These are phyloP conservation scores for Mastomys natalensis DNA, from an alignment of 2,113 vertebrate species.

Conservation along the genomic window DNA sequence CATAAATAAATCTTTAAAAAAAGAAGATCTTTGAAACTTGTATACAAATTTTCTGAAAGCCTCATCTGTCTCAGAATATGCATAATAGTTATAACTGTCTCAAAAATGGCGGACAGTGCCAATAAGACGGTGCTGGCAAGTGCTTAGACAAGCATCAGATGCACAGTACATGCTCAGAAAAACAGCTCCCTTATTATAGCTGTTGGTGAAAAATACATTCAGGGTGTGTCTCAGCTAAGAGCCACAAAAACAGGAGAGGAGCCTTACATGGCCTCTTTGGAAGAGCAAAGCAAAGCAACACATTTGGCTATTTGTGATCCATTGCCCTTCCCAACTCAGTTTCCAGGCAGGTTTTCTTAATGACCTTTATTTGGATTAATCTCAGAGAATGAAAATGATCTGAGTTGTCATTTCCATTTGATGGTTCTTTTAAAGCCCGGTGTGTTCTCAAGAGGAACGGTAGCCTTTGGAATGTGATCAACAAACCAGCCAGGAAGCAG, in stretches of 20 bases:
- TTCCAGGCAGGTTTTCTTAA: not conserved
- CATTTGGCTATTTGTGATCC: not conserved
- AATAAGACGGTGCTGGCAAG: not conserved
- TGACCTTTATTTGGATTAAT: not conserved
- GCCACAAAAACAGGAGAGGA: not conserved
- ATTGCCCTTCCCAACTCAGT: not conserved
- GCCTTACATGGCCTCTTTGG: not conserved
- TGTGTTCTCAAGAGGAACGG: conserved; percentile 11
- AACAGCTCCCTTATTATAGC: not conserved
- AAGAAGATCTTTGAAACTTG: not conserved
- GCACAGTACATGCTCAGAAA: not conserved
- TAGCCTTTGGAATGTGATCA: conserved; percentile 34
- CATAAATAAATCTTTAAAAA: no score
- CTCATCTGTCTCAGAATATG: not conserved
- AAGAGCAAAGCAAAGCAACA: not conserved
- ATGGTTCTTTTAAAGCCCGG: not conserved
- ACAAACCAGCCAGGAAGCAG: not conserved
- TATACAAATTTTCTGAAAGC: not conserved
- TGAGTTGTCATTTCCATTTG: not conserved
- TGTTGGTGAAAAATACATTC: not conserved
- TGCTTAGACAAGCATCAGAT: not conserved
- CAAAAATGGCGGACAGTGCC: not conserved
- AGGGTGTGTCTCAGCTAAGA: not conserved
- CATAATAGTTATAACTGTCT: not conserved
- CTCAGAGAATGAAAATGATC: not conserved